Evolutionary conservation across 2,113 vertebrate genomes (phyloP).

Genomic region (Perca schrenkii): DNA sequence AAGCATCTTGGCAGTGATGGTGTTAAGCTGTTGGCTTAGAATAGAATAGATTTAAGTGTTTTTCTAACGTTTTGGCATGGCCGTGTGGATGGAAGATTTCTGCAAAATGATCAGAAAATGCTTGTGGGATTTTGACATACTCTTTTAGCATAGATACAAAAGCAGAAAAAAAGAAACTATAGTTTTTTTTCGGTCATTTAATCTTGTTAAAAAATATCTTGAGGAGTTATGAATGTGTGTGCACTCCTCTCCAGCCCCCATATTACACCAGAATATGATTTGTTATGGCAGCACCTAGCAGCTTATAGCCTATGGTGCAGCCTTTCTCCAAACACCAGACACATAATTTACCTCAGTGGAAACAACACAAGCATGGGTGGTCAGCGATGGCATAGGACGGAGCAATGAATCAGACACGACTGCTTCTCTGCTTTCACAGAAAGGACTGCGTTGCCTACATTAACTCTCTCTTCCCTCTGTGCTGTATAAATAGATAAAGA

Average conservation of each 20-base stretch:
- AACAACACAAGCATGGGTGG: conserved; percentile 51
- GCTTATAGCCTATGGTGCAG: neutral
- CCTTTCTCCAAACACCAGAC: conserved; percentile 38
- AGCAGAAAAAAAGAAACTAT: neutral
- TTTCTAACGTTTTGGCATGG: conserved; percentile 37
- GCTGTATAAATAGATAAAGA: conserved; percentile 83
- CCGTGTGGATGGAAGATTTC: conserved; percentile 14
- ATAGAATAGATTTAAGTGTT: conserved; percentile 35
- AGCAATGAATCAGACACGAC: conserved; percentile 45
- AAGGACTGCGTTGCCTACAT: conserved; percentile 73
- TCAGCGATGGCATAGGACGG: conserved; percentile 42
- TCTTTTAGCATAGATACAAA: neutral
- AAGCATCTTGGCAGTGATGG: conserved; percentile 54
- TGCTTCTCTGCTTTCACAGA: conserved; percentile 59
- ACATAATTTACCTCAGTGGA: conserved; percentile 53
- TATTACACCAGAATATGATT: neutral
- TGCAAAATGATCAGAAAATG: conserved; percentile 23
- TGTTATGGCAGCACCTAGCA: conserved; percentile 30
- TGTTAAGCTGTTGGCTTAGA: conserved; percentile 45
- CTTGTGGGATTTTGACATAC: neutral
- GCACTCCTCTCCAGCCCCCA: neutral
- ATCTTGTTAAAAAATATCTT: neutral
- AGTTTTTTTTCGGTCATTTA: neutral
- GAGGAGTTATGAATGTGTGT: neutral
- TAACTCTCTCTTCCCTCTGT: conserved; percentile 81